Percentiles rank a stretch among this genome's conserved stretches.
Evolutionary conservation across 2,113 vertebrate genomes (phyloP).

Genomic region (Dryoscopus gambensis): DNA sequence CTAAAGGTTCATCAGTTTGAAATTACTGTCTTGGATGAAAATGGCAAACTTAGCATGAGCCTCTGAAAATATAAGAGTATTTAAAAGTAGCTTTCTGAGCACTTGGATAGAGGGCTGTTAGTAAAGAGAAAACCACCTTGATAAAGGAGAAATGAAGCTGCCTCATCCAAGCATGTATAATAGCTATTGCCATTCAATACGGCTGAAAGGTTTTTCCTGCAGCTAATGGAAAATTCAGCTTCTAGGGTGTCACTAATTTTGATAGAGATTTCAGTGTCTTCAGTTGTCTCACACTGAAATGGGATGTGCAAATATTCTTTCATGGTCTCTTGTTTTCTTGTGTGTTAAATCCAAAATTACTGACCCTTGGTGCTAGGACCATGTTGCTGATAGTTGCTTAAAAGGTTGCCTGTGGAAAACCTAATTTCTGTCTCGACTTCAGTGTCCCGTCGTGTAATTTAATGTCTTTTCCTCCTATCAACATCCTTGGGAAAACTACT

Average conservation of each 20-base stretch:
- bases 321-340: neutral
- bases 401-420: neutral
- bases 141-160: slow-evolving; percentile 44
- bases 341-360: neutral
- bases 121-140: slow-evolving; percentile 26
- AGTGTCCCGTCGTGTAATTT: neutral
- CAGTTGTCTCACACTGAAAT: slow-evolving; percentile 16
- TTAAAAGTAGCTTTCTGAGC: slow-evolving; percentile 23
- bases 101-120: neutral
- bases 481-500: neutral
- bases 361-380: neutral
- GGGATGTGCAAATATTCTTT: slow-evolving; percentile 1
- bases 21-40: slow-evolving; percentile 23
- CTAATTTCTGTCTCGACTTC: neutral
- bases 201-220: slow-evolving; percentile 45
- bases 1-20: slow-evolving; percentile 11
- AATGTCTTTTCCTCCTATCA: neutral
- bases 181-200: slow-evolving; percentile 45
- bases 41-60: neutral
- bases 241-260: slow-evolving; percentile 51
- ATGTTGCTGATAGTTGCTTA: neutral
- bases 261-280: slow-evolving; percentile 22
- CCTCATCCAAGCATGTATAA: slow-evolving; percentile 56
- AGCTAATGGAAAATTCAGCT: slow-evolving; percentile 49
- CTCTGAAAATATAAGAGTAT: neutral